Evolutionary conservation across 2,888 invertebrate species (phyloP).

Genomic region (Helleia helle): DNA sequence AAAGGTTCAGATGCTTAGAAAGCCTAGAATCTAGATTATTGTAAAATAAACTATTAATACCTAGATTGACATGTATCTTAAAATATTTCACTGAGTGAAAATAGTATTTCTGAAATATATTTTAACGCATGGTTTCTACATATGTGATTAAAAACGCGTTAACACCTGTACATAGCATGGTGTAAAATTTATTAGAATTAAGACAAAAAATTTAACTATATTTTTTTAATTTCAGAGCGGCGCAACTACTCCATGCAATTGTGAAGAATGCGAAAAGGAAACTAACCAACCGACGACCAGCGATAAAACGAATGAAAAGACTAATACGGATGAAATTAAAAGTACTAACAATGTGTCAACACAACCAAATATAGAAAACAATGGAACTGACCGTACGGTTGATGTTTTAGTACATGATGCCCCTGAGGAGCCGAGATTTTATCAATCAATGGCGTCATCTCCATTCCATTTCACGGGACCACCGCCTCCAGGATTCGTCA

Average conservation of each 20-base stretch:
- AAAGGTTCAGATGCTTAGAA: no score
- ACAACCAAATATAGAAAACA: constrained; percentile 40
- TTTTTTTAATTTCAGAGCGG: constrained; percentile 62
- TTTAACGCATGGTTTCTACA: no score
- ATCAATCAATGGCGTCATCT: constrained; percentile 55
- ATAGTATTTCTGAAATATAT: no score
- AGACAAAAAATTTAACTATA: no score
- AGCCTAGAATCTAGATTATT: no score
- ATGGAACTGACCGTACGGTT: constrained; percentile 48
- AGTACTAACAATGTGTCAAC: constrained; percentile 32
- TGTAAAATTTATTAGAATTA: no score
- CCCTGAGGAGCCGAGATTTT: constrained; percentile 57
- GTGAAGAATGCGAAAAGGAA: constrained; percentile 56
- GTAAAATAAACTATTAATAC: no score
- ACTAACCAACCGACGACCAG: constrained; percentile 23
- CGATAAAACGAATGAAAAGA: constrained; percentile 27
- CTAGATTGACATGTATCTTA: no score
- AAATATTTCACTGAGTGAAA: no score
- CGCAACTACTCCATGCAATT: constrained; percentile 57
- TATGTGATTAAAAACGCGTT: no score
- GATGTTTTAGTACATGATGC: constrained; percentile 63
- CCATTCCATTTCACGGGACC: constrained; percentile 52
- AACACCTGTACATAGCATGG: constrained; percentile 12
- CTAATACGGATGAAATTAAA: constrained; percentile 18
- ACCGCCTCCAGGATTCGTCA: constrained; percentile 58